Percentiles rank a stretch among this genome's conserved stretches.
Evolutionary conservation across 2,888 invertebrate species (phyloP).

Genomic region (Drosophila vallismaia): DNA sequence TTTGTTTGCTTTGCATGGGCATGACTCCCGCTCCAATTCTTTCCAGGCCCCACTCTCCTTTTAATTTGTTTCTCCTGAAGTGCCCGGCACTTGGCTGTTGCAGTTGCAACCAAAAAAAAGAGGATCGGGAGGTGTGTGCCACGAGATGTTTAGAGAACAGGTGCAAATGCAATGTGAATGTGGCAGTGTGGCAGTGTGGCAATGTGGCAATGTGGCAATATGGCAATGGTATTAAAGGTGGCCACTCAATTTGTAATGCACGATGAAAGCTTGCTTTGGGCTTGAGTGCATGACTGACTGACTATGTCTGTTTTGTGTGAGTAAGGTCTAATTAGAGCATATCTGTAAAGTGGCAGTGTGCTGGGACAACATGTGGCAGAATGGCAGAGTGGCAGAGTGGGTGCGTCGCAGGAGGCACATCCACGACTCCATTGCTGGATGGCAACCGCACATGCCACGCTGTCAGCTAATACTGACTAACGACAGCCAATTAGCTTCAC

Average conservation of each 20-base stretch:
- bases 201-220: conserved; percentile 6
- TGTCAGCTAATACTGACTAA: conserved; percentile 26
- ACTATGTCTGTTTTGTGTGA: conserved; percentile 24
- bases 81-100: conserved; percentile 68
- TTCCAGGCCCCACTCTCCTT: conserved; percentile 17
- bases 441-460: conserved; percentile 7
- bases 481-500: conserved; percentile 41
- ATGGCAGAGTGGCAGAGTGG: neutral
- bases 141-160: neutral
- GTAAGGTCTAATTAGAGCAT: conserved; percentile 63
- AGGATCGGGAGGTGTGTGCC: neutral
- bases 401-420: conserved; percentile 20
- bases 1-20: conserved; percentile 45
- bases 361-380: too few relatives aligned
- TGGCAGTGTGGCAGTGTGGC: conserved; percentile 3
- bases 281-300: conserved; percentile 15
- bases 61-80: conserved; percentile 63
- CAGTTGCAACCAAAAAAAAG: conserved; percentile 49
- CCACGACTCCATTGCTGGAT: neutral
- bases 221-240: conserved; percentile 47
- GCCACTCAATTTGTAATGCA: conserved; percentile 63
- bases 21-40: conserved; percentile 34
- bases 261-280: conserved; percentile 31
- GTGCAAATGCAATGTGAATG: conserved; percentile 40
- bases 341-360: conserved; percentile 6